These are phyloP conservation scores for Mya arenaria DNA, from an alignment of 1,140 invertebrate genomes.

Conservation along the genomic window DNA sequence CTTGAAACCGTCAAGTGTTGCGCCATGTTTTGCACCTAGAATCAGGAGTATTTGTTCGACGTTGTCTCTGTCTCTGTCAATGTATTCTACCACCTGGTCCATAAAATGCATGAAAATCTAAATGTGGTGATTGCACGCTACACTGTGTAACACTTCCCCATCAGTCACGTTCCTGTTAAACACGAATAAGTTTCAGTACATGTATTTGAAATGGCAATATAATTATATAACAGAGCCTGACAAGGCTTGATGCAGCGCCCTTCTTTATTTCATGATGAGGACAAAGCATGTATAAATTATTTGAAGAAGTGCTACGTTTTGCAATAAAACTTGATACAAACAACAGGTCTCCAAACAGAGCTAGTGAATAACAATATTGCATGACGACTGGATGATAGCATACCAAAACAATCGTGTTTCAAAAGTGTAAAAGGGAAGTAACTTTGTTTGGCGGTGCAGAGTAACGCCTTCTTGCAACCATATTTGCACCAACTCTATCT, in stretches of 20 bases:
- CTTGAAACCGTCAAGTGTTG: slow-evolving; percentile 62
- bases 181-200: neutral
- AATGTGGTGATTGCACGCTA: slow-evolving; percentile 59
- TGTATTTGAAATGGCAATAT: no score
- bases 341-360: no score
- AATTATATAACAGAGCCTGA: neutral
- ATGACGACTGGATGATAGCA: no score
- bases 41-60: slow-evolving; percentile 59
- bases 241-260: neutral
- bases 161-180: slow-evolving; percentile 52
- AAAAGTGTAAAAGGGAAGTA: no score
- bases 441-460: no score
- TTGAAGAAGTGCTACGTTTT: no score
- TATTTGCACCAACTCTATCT: no score
- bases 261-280: no score
- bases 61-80: slow-evolving; percentile 54
- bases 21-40: slow-evolving; percentile 68
- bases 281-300: no score
- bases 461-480: no score
- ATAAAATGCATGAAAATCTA: slow-evolving; percentile 65
- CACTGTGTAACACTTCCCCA: slow-evolving; percentile 53
- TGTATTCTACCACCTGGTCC: slow-evolving; percentile 61
- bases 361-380: no score
- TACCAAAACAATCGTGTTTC: no score
- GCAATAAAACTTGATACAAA: neutral